Conservation (phyloP, 30 jellyfish, hydroid and myxozoan genomes). For the Pseudorhiza aurosa region DNA sequence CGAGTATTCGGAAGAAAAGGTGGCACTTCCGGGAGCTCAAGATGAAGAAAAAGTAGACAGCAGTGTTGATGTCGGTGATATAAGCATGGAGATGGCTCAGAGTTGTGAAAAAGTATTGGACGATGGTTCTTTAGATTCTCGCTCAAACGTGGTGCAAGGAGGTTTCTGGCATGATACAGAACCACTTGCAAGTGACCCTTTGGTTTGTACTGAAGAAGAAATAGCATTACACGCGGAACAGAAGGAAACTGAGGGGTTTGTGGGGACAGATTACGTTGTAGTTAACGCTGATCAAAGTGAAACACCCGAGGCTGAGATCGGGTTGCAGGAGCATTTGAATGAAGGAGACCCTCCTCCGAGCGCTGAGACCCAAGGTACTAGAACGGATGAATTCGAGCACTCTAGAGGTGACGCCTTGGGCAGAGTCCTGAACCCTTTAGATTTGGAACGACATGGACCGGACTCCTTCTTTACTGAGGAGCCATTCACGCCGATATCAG, state of each 20-base stretch:
- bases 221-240: background rate
- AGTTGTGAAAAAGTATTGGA: background rate
- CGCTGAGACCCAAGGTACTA: background rate
- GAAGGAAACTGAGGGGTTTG: background rate
- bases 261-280: background rate
- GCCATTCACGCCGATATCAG: slow-evolving; percentile 56
- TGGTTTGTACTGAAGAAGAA: background rate
- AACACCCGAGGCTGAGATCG: slow-evolving; percentile 5
- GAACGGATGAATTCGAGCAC: background rate
- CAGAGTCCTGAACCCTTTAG: background rate
- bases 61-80: background rate
- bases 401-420: background rate
- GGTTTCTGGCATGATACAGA: background rate
- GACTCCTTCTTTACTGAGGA: slow-evolving; percentile 10
- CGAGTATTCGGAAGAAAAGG: background rate
- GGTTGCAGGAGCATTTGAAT: slow-evolving; percentile 1
- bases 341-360: background rate
- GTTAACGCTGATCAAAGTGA: slow-evolving; percentile 17
- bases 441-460: background rate
- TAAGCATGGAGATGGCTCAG: background rate
- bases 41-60: background rate
- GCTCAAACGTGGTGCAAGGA: background rate
- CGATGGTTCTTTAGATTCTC: background rate
- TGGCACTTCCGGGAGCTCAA: background rate
- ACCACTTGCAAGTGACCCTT: background rate